A percentile compares a stretch with the other conserved stretches of the same genome.
These are phyloP conservation scores for Hydrozoanthus gracilis DNA, from an alignment of 92 coral and sea anemone genomes.

Conservation along the genomic window DNA sequence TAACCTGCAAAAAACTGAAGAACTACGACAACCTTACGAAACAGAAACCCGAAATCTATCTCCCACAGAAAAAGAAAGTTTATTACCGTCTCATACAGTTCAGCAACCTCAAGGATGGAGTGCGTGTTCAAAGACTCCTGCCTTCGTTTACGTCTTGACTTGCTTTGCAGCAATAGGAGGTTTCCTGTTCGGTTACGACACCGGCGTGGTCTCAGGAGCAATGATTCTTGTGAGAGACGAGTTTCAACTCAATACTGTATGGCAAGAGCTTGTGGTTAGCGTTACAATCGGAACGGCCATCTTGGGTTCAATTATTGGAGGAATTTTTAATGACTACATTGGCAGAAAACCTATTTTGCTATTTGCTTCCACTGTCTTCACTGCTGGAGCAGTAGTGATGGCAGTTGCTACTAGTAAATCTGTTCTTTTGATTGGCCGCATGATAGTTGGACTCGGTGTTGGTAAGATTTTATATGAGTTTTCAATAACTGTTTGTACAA, in stretches of 20 bases:
- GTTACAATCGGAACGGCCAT: constrained; percentile 87
- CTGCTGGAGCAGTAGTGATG: constrained; percentile 88
- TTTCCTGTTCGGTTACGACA: constrained; percentile 94
- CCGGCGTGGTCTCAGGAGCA: constrained; percentile 97
- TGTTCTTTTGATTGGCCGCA: constrained; percentile 78
- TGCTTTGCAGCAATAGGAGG: constrained; percentile 94
- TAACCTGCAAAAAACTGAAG: background rate
- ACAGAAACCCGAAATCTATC: constrained; percentile 1
- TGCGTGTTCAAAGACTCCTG: constrained; percentile 22
- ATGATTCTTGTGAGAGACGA: constrained; percentile 76
- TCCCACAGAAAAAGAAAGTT: constrained; percentile 6
- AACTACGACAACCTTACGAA: background rate
- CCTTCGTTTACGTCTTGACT: constrained; percentile 73
- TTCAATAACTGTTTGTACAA: background rate
- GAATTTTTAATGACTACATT: constrained; percentile 69
- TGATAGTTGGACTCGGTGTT: constrained; percentile 88
- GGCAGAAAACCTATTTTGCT: constrained; percentile 86
- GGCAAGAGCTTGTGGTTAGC: constrained; percentile 94
- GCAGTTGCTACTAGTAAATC: constrained; percentile 72
- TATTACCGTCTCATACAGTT: background rate
- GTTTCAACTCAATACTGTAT: constrained; percentile 68
- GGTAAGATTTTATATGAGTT: constrained; percentile 58
- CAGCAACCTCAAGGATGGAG: constrained; percentile 12
- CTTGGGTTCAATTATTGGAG: constrained; percentile 79
- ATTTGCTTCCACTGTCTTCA: constrained; percentile 73